A percentile compares a stretch with the other conserved stretches of the same genome.
These are phyloP conservation scores for Chymomyza costata DNA, from an alignment of 1,140 invertebrate genomes.

Conservation along the genomic window DNA sequence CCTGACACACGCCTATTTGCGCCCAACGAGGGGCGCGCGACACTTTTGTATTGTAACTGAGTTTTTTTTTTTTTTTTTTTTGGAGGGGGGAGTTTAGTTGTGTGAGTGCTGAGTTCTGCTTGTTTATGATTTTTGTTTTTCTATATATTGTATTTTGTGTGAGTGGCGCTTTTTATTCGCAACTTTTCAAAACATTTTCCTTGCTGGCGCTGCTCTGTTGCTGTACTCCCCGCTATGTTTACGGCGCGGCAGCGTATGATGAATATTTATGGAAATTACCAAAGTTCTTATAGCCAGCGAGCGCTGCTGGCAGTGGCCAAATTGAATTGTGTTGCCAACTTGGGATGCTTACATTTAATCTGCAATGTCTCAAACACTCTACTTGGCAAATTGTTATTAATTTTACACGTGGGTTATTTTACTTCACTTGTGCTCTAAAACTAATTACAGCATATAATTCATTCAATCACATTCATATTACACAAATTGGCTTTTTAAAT, in stretches of 20 bases:
- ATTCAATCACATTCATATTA: slow-evolving; percentile 25
- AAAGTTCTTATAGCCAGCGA: slow-evolving; percentile 50
- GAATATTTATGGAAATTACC: slow-evolving; percentile 74
- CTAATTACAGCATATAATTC: slow-evolving; percentile 63
- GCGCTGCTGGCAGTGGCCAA: slow-evolving; percentile 17
- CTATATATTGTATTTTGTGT: slow-evolving; percentile 19
- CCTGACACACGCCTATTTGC: too few relatives aligned
- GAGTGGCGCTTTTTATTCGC: neutral
- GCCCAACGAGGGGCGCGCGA: neutral
- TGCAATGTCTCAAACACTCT: slow-evolving; percentile 2
- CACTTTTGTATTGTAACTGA: neutral
- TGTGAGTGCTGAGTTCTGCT: slow-evolving; percentile 21
- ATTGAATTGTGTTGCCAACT: slow-evolving; percentile 72
- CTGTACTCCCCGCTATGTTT: slow-evolving; percentile 22
- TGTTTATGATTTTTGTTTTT: slow-evolving; percentile 65
- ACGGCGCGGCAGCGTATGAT: slow-evolving; percentile 66
- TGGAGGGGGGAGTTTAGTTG: too few relatives aligned
- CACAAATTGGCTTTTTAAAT: slow-evolving; percentile 61
- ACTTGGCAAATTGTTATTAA: slow-evolving; percentile 68
- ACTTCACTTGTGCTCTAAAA: slow-evolving; percentile 21
- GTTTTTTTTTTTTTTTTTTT: neutral
- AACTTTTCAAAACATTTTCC: slow-evolving; percentile 59
- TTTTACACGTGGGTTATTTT: slow-evolving; percentile 48
- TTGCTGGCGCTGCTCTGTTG: slow-evolving; percentile 11
- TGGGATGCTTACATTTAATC: slow-evolving; percentile 35